These are phyloP conservation scores for Ametastegia equiseti DNA, from an alignment of 2,888 invertebrate genomes.

Conservation along the genomic window DNA sequence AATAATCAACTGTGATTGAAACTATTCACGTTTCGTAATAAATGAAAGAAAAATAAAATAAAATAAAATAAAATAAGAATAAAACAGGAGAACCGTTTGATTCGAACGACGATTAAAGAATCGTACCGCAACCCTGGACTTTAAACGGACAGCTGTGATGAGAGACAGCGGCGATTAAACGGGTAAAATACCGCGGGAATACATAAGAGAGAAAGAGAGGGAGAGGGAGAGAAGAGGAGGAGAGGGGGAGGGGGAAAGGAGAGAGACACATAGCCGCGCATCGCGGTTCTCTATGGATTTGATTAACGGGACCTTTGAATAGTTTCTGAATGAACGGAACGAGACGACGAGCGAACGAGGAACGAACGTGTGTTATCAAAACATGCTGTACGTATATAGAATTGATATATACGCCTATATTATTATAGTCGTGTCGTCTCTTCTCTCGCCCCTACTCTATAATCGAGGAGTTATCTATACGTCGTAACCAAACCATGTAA, in stretches of 20 bases:
- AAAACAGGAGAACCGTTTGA: no score
- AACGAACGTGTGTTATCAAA: constrained; percentile 30
- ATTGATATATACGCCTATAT: not conserved
- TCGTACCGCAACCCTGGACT: not conserved
- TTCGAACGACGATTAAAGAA: not conserved
- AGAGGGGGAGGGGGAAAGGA: constrained; percentile 47
- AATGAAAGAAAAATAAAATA: no score
- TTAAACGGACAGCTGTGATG: not conserved
- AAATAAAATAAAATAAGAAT: no score
- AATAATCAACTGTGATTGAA: no score
- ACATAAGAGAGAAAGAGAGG: constrained; percentile 25
- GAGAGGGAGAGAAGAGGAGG: constrained; percentile 50
- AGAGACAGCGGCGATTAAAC: constrained; percentile 1
- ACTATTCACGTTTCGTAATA: no score
- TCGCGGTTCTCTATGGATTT: constrained; percentile 8
- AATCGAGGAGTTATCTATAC: constrained; percentile 40
- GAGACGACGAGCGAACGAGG: no score
- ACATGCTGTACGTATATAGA: not conserved
- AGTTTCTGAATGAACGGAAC: constrained; percentile 13
- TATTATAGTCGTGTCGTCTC: not conserved
- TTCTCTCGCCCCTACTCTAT: constrained; percentile 9
- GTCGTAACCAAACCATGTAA: not conserved
- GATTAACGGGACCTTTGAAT: constrained; percentile 31
- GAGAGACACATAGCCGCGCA: not conserved
- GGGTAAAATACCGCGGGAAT: not conserved